Conservation (phyloP, 2,888 invertebrate genomes). For the Drosophila borborema region DNA sequence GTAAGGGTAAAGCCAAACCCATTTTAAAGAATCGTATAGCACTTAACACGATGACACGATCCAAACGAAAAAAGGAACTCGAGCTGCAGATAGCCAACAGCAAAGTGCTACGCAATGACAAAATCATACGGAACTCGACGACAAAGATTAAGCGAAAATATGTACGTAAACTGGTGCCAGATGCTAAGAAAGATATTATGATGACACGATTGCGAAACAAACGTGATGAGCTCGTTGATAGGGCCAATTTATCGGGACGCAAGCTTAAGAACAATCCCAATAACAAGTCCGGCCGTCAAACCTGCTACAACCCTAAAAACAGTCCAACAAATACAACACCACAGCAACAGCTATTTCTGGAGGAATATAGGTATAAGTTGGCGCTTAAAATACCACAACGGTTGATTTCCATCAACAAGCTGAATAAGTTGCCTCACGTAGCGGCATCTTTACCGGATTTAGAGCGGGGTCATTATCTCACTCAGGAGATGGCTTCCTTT, state of each 20-base stretch:
- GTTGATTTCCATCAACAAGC: slow-evolving; percentile 92
- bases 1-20: slow-evolving; percentile 19
- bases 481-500: slow-evolving; percentile 57
- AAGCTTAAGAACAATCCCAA: slow-evolving; percentile 40
- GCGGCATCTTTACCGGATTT: slow-evolving; percentile 92
- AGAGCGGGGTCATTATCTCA: slow-evolving; percentile 86
- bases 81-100: slow-evolving; percentile 84
- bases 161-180: slow-evolving; percentile 74
- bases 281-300: slow-evolving; percentile 78
- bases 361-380: slow-evolving; percentile 92
- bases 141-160: slow-evolving; percentile 82
- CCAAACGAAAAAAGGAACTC: slow-evolving; percentile 82
- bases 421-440: slow-evolving; percentile 87
- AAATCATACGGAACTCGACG: slow-evolving; percentile 82
- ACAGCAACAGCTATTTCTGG: slow-evolving; percentile 85
- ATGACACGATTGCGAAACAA: slow-evolving; percentile 75
- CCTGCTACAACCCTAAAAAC: slow-evolving; percentile 84
- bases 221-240: slow-evolving; percentile 43
- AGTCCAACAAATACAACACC: slow-evolving; percentile 48
- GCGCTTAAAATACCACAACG: slow-evolving; percentile 93
- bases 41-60: slow-evolving; percentile 85
- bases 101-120: slow-evolving; percentile 84
- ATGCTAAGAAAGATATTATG: slow-evolving; percentile 68
- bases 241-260: slow-evolving; percentile 78
- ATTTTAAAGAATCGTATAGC: slow-evolving; percentile 54